Conservation (phyloP, 2,113 vertebrate species). For the Sebastes schlegelii region DNA sequence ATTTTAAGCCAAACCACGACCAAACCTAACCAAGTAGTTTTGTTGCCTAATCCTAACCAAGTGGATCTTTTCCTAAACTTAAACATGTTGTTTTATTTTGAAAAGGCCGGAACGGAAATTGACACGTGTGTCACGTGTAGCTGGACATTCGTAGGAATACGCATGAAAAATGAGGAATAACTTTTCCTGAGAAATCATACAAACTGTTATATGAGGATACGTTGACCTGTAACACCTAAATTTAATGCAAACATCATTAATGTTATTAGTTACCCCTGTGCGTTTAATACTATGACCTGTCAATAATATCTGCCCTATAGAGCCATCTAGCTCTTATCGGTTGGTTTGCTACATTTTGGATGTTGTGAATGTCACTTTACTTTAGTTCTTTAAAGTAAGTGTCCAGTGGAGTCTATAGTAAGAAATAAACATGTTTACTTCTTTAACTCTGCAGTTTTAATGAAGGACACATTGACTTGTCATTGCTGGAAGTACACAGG, state of each 20-base stretch:
- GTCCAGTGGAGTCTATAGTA: background rate
- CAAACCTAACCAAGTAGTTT: too few relatives aligned
- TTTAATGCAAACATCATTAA: background rate
- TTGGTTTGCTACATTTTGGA: background rate
- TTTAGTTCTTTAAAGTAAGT: background rate
- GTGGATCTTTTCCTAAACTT: too few relatives aligned
- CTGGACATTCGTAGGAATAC: too few relatives aligned
- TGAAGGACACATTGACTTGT: background rate
- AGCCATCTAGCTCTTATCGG: background rate
- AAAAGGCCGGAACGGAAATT: too few relatives aligned
- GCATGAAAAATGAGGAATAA: too few relatives aligned
- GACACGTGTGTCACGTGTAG: too few relatives aligned
- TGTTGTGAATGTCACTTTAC: background rate
- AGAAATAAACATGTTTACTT: background rate
- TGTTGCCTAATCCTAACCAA: too few relatives aligned
- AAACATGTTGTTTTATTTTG: too few relatives aligned
- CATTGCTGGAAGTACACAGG: background rate
- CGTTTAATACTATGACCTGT: background rate
- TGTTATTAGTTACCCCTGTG: background rate
- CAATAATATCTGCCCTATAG: background rate
- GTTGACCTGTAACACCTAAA: background rate
- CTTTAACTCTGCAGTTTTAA: background rate
- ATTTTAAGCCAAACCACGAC: too few relatives aligned
- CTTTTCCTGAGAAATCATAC: too few relatives aligned
- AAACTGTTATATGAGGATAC: too few relatives aligned